Evolutionary conservation across 2,888 invertebrate genomes (phyloP), one percentile per base, ranked within the genome.

Genomic region (Iselma pallidipennis): DNA sequence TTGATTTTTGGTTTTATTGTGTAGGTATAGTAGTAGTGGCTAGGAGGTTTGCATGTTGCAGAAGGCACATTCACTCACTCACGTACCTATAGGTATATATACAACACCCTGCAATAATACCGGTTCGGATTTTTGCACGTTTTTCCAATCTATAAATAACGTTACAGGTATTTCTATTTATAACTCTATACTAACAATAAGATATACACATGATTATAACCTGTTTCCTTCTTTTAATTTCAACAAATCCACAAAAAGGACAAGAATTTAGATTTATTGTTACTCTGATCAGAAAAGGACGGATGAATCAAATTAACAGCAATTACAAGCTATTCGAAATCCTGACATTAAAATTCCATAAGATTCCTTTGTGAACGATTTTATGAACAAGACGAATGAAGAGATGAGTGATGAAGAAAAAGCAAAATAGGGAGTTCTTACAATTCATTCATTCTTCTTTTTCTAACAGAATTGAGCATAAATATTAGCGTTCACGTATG

Each of bases 141-240:
- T 70, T 72, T 68, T 70, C 66, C 42, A 16, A 69, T 72, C 75
- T 74, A 75, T 71, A 75, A 75, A 75, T 75, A 75, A 66, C 71
- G 56, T 60, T 66, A 65, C 70, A 70, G 70, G 72, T 70, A 72
- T 72, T 72, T 71, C 74, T 74, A 74, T 74, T 72, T 72, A 71
- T 71, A 74, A 64, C 65, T 65, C 56, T 49, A 58, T 58, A n/a
- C n/a, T n/a, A n/a, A n/a, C n/a, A n/a, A n/a, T 65, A 29, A 37
- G 16, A 57, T 61, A 65, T 66, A 63, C 49, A 58, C 69, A 74
- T 74, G 73, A 73, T n/a, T 70, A 73, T 74, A 74, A 71, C 72
- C 71, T 65, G 72, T 74, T 73, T 61, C 59, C 48, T 56, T 37
- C 37, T 37, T 37, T 55, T 53, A 53, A 58, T 57, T 37, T 37